Conservation (phyloP, 1,140 invertebrate genomes). For the Periplaneta americana region DNA sequence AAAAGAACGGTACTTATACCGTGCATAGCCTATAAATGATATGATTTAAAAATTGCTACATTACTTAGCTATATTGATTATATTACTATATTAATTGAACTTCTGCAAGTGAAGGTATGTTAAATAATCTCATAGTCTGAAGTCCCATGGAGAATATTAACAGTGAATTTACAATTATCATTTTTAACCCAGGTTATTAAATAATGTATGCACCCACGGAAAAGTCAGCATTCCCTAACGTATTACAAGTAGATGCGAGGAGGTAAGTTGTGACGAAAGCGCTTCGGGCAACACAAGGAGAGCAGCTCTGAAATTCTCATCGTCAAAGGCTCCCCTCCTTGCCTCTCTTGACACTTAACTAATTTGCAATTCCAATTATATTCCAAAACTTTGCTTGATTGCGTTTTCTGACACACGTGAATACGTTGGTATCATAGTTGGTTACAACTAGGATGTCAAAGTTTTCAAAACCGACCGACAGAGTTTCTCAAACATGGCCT, state of each 20-base stretch:
- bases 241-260: neutral
- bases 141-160: too few relatives aligned
- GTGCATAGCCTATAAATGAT: too few relatives aligned
- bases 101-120: too few relatives aligned
- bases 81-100: too few relatives aligned
- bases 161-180: neutral
- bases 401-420: neutral
- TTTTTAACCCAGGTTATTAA: neutral
- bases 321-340: neutral
- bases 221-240: neutral
- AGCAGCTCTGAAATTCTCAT: neutral
- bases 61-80: too few relatives aligned
- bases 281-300: neutral
- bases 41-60: too few relatives aligned
- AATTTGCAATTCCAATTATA: constrained; percentile 9
- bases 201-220: neutral
- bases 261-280: neutral
- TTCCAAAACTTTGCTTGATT: constrained; percentile 4
- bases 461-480: neutral
- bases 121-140: too few relatives aligned
- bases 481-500: neutral
- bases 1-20: too few relatives aligned
- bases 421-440: neutral
- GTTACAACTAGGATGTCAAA: neutral
- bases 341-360: neutral